Evolutionary conservation across 2,113 vertebrate genomes (phyloP).

Genomic region (Megalops atlanticus): DNA sequence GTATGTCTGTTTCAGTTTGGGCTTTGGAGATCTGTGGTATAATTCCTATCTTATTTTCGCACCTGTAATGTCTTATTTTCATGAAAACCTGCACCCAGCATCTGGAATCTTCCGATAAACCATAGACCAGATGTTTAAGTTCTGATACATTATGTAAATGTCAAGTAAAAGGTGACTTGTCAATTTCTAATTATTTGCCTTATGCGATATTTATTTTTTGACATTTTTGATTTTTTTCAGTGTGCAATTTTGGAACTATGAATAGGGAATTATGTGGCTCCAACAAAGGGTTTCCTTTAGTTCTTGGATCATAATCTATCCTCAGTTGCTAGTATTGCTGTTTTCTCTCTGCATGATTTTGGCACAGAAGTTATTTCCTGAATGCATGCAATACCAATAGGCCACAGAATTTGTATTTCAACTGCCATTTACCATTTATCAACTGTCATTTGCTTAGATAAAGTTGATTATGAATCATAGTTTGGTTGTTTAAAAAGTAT

Average conservation of each 20-base stretch:
- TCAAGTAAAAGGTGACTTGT: conserved; percentile 46
- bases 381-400: too few species aligned
- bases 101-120: conserved; percentile 55
- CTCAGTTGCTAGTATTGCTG: too few species aligned
- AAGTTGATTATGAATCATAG: neutral
- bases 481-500: neutral
- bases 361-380: too few species aligned
- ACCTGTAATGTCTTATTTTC: conserved; percentile 25
- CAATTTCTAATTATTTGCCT: too few species aligned
- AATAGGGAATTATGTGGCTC: neutral
- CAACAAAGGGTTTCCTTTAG: neutral
- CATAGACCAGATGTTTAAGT: conserved; percentile 41
- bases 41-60: conserved; percentile 27
- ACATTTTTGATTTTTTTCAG: conserved; percentile 6
- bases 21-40: neutral
- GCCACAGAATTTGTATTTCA: too few species aligned
- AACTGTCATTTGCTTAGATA: neutral
- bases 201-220: neutral
- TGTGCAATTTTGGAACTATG: neutral
- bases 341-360: too few species aligned
- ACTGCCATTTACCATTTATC: neutral
- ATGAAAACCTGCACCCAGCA: conserved; percentile 45
- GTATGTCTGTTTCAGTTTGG: neutral
- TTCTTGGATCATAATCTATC: too few species aligned
- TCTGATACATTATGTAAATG: conserved; percentile 48